Evolutionary conservation across 2,888 invertebrate species (phyloP).

Genomic region (Altica lythri): DNA sequence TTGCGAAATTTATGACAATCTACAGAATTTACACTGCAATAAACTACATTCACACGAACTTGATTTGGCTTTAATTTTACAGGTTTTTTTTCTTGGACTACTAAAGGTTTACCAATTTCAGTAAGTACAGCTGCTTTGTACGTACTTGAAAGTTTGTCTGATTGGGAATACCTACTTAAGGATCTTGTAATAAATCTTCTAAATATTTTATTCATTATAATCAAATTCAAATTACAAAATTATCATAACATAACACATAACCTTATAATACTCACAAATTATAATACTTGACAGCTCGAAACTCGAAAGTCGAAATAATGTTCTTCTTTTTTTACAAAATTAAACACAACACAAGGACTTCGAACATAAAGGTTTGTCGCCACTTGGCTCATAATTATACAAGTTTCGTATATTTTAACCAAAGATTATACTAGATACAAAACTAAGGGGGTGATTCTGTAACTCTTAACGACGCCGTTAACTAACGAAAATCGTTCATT

Average conservation of each 20-base stretch:
- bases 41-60: constrained; percentile 67
- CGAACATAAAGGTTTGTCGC: no score
- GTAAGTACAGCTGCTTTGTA: constrained; percentile 61
- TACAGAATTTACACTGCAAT: constrained; percentile 68
- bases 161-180: constrained; percentile 4
- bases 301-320: no score
- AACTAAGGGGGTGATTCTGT: no score
- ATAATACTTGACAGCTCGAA: no score
- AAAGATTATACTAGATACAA: no score
- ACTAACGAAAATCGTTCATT: no score
- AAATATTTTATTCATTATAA: constrained; percentile 34
- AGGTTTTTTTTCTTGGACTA: constrained; percentile 57
- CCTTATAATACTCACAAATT: no score
- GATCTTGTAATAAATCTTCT: constrained; percentile 14
- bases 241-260: constrained; percentile 5
- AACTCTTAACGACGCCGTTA: no score
- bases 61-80: constrained; percentile 58
- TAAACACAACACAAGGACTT: no score
- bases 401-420: no score
- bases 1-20: constrained; percentile 64
- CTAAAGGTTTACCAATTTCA: constrained; percentile 59
- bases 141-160: constrained; percentile 33
- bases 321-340: no score
- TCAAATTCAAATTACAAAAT: not conserved
- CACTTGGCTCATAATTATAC: no score